Evolutionary conservation across 2,888 invertebrate species (phyloP), one percentile per base, ranked within the genome.

Genomic region (Cryptocephalus moraei): DNA sequence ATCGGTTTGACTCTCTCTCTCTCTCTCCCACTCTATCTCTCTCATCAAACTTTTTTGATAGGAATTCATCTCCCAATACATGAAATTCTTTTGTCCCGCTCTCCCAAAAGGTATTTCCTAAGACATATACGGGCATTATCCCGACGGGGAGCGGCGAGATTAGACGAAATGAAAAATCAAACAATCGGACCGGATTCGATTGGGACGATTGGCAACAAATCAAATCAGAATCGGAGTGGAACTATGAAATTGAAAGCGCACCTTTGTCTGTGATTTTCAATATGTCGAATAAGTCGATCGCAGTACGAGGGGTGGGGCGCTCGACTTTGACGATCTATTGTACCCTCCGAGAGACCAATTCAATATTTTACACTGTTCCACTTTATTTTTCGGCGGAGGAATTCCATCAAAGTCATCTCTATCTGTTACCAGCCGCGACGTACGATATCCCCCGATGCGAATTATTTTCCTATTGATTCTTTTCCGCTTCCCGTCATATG

Each of bases 261-360:
- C 62, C 61, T 63, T 61, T 63, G 62, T 63, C 60, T 61, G 62
- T 60, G 59, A 61, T 60, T 61, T 62, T 61, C 62, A 61, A 62
- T 62, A 62, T 61, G 59, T 52, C 53, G 57, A 53, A 49, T 60
- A 60, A 63, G 62, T 60, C 60, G 58, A 62, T 63, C 59, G 60
- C 58, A 53, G 54, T 51, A 43, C 12, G 40, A 12, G 22, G 12
- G 40, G 46, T 43, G 43, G 56, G 58, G 58, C 56, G 59, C 57
- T 58, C 57, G 50, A 49, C 50, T 51, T 56, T 57, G 59, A 60
- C 61, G 56, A 59, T 55, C 61, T 56, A 60, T 62, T 62, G 62
- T 63, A 52, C 50, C 56, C 56, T 50, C 54, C 53, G 49, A 46
- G 54, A 59, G 53, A 55, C 54, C 44, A 54, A 60, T 62, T 55